phyloP scores from a whole-genome alignment of 1,140 invertebrate genomes.

The Penaeus vannamei region DNA sequence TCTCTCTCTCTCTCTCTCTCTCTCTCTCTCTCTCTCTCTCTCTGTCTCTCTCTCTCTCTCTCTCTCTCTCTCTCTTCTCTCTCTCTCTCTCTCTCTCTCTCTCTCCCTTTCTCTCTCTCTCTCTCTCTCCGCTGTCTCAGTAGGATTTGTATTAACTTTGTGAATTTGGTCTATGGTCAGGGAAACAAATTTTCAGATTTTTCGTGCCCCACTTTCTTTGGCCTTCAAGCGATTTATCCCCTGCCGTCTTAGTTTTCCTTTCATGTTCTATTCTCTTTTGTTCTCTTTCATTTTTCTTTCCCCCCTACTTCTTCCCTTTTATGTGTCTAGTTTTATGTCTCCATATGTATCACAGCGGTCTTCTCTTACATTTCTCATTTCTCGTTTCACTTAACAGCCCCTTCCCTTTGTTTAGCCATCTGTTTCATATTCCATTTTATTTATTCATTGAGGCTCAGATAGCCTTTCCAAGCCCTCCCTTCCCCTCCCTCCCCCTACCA shows the following conservation, averaged over 20 bases:
- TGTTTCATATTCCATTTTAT: too few species aligned
- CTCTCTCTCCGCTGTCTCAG: too few species aligned
- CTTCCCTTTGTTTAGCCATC: neutral
- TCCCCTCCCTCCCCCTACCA: neutral
- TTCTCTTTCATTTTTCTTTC: neutral
- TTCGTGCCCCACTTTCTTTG: too few species aligned
- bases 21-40: conserved; percentile 1
- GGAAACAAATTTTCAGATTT: too few species aligned
- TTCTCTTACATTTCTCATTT: neutral
- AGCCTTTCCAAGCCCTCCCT: neutral
- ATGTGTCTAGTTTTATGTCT: too few species aligned
- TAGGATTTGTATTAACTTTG: too few species aligned
- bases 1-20: conserved; percentile 2
- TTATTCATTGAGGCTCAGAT: too few species aligned
- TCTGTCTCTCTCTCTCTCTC: conserved; percentile 21
- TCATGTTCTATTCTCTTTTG: neutral
- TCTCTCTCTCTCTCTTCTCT: neutral
- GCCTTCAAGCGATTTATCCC: neutral
- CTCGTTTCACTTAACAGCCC: neutral
- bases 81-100: too few species aligned
- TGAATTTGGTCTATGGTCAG: too few species aligned
- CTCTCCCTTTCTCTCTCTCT: too few species aligned
- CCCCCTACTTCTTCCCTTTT: neutral
- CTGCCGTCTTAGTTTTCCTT: neutral
- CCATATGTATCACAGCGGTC: neutral